phyloP scores from a whole-genome alignment of 2,888 invertebrate species.

The Rhyacophila evoluta region DNA sequence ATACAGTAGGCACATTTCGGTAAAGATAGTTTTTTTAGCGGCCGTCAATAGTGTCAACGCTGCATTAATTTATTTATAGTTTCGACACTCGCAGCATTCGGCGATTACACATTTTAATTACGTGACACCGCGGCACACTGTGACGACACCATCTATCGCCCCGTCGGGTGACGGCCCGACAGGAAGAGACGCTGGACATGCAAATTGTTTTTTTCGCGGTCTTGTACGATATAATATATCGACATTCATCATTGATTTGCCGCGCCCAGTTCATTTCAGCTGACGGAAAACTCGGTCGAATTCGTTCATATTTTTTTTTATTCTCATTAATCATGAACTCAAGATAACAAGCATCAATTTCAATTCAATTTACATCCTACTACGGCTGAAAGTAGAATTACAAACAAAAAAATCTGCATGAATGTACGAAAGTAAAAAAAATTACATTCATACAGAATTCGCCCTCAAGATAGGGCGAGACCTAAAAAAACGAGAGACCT shows the following conservation, averaged over 20 bases:
- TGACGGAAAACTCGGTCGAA: too few relatives aligned
- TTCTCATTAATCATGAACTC: too few relatives aligned
- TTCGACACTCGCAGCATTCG: neutral
- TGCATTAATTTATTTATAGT: constrained; percentile 22
- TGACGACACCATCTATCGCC: neutral
- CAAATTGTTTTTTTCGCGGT: neutral
- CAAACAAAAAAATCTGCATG: too few relatives aligned
- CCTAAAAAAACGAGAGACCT: too few relatives aligned
- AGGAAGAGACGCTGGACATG: neutral
- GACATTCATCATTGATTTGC: neutral
- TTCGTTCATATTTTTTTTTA: too few relatives aligned
- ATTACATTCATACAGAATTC: too few relatives aligned
- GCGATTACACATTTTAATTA: constrained; percentile 13
- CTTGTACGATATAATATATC: neutral
- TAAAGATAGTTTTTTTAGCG: neutral
- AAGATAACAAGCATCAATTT: too few relatives aligned
- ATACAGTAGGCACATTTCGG: neutral
- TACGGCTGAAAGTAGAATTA: too few relatives aligned
- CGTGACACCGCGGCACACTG: neutral
- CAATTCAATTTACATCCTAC: too few relatives aligned
- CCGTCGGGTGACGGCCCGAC: neutral
- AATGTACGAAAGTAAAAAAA: too few relatives aligned
- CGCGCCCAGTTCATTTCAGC: neutral
- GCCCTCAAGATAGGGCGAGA: too few relatives aligned
- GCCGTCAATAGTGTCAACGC: neutral